Base-by-base conservation (phyloP, 1,140 invertebrate genomes). In the Pomacea maculata region DNA sequence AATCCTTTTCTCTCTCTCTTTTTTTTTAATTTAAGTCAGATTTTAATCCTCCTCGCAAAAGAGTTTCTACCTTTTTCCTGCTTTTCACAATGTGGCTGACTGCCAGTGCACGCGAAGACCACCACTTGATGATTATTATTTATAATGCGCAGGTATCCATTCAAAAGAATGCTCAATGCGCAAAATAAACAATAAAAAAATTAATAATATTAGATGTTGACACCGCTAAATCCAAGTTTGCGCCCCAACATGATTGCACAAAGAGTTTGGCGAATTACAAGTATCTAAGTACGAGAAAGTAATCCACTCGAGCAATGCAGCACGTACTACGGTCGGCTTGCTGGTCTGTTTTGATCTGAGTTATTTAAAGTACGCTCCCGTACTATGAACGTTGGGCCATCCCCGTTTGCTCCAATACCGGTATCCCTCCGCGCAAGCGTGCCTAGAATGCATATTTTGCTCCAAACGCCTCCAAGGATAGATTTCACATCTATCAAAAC, bases 321-420 rank as follows among this genome's bases (percentile, higher is more conserved):
- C 64, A 73, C 57, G 45, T 52, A 80, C 68, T 81, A 82, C 80
- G 25, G 65, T 75, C 73, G 77, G 73, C 19, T 75, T 63, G 80
- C 72, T 72, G 57, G 63, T 79, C 83, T 85, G 80, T 85, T 86
- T 85, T 81, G 84, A 83, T 87, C 86, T 85, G 86, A 86, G 80
- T 77, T 68, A 85, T 85, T 85, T 81, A 85, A 81, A 77, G 67
- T 80, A 82, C 83, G 78, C n/a, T 82, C 83, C 85, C 86, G 84
- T 88, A 87, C 85, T 88, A 88, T 86, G 83, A 88, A 87, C 84
- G 84, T 88, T 87, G 83, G 84, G 84, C 83, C 82, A 81, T 80
- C 75, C 81, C 75, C 67, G 64, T 67, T 80, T 78, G 52, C 19
- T 11, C 52, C n/a, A 21, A 17, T 15, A 21, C 3, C n/a, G n/a